Percentiles rank a stretch among this genome's conserved stretches.
Conservation (phyloP, 1,140 invertebrate genomes). For the Philaenus spumarius region DNA sequence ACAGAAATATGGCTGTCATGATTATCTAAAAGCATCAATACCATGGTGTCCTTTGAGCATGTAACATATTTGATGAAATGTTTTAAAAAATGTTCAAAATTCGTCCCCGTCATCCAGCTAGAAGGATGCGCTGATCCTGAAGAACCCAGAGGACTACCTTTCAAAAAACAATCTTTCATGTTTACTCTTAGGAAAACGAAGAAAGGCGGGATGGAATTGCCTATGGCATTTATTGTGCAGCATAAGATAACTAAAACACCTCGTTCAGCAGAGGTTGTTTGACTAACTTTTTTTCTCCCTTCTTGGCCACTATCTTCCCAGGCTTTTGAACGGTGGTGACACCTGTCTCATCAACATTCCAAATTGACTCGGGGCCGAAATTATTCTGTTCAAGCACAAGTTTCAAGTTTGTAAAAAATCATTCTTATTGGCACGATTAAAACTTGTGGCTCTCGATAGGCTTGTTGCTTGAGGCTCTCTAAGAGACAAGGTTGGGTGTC, state of each 20-base stretch:
- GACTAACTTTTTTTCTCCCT: slow-evolving; percentile 37
- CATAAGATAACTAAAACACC: slow-evolving; percentile 39
- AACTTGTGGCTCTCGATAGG: too few species aligned
- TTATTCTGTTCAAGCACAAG: slow-evolving; percentile 29
- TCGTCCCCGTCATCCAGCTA: slow-evolving; percentile 37
- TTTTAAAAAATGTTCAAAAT: slow-evolving; percentile 18
- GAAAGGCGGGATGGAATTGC: slow-evolving; percentile 35
- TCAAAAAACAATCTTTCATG: slow-evolving; percentile 16
- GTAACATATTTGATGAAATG: slow-evolving; percentile 10
- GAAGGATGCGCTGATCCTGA: slow-evolving; percentile 32
- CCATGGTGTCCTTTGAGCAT: slow-evolving; percentile 18
- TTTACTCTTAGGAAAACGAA: slow-evolving; percentile 38
- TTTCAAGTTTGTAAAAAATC: slow-evolving; percentile 33
- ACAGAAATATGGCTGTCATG: slow-evolving; percentile 26
- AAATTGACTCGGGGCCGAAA: slow-evolving; percentile 35
- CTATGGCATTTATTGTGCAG: slow-evolving; percentile 37
- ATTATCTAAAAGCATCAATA: slow-evolving; percentile 25
- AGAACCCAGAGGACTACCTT: slow-evolving; percentile 28
- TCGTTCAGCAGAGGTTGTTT: slow-evolving; percentile 35
- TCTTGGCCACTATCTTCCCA: slow-evolving; percentile 35
- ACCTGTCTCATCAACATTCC: slow-evolving; percentile 41
- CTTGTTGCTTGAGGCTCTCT: slow-evolving; percentile 21
- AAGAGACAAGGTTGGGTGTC: slow-evolving; percentile 35
- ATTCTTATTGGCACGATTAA: slow-evolving; percentile 22
- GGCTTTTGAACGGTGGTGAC: slow-evolving; percentile 36